Conservation (phyloP, 2,797 vertebrate species). For the Tolypeutes matacus region DNA sequence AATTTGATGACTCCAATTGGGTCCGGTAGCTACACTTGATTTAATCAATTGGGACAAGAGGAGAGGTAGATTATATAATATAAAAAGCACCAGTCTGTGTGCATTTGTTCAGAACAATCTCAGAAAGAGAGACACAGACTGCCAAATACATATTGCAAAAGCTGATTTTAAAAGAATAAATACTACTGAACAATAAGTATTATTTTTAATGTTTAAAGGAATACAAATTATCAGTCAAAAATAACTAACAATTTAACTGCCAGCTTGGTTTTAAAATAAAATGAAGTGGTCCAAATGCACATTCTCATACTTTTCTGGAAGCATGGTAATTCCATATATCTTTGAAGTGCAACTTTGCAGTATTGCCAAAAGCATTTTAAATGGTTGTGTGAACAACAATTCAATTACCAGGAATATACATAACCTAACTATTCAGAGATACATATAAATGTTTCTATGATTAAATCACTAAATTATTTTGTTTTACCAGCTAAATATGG, state of each 20-base stretch:
- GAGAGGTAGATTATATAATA: neutral
- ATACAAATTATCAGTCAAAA: neutral
- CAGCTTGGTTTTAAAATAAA: neutral
- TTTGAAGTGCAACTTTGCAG: neutral
- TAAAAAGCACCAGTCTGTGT: neutral
- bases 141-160: neutral
- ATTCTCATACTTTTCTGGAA: constrained; percentile 6
- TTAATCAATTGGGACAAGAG: neutral
- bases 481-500: neutral
- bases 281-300: neutral
- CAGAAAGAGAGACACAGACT: neutral
- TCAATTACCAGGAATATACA: neutral
- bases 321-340: neutral
- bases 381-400: neutral
- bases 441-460: neutral
- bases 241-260: neutral
- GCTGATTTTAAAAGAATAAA: neutral
- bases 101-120: neutral
- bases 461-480: neutral
- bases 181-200: neutral
- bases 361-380: constrained; percentile 24
- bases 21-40: neutral
- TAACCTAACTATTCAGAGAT: neutral
- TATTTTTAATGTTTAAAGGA: neutral
- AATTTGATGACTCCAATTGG: neutral